Evolutionary conservation across 2,113 vertebrate genomes (phyloP).

Genomic region (Rynchops niger): DNA sequence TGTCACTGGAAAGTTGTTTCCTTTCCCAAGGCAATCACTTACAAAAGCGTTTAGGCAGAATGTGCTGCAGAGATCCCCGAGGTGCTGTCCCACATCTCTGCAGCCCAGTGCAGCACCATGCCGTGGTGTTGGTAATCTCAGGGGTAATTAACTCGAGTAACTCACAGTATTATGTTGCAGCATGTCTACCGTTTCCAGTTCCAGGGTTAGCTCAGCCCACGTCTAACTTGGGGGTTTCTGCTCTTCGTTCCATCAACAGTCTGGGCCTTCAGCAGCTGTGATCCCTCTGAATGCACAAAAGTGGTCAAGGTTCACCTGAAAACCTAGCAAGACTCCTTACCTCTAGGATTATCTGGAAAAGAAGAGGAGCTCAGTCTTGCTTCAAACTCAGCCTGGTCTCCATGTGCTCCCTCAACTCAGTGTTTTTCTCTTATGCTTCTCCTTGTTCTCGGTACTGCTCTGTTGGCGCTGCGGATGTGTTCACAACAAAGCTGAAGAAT

Average conservation of each 20-base stretch:
- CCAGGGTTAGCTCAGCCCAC: background rate
- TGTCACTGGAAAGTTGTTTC: background rate
- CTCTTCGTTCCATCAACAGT: background rate
- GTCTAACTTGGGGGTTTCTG: background rate
- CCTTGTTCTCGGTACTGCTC: background rate
- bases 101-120: background rate
- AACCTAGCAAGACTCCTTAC: background rate
- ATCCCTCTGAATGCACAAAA: background rate
- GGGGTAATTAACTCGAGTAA: background rate
- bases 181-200: background rate
- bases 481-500: background rate
- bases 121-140: background rate
- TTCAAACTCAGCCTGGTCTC: background rate
- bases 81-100: background rate
- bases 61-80: background rate
- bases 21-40: background rate
- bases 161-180: background rate
- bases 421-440: background rate
- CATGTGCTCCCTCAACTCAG: background rate
- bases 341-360: background rate
- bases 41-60: background rate
- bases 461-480: background rate
- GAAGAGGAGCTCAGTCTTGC: background rate
- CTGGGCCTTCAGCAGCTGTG: background rate
- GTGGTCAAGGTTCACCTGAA: background rate